Conservation (phyloP, 2,888 invertebrate genomes). For the Diplolepis rosae region DNA sequence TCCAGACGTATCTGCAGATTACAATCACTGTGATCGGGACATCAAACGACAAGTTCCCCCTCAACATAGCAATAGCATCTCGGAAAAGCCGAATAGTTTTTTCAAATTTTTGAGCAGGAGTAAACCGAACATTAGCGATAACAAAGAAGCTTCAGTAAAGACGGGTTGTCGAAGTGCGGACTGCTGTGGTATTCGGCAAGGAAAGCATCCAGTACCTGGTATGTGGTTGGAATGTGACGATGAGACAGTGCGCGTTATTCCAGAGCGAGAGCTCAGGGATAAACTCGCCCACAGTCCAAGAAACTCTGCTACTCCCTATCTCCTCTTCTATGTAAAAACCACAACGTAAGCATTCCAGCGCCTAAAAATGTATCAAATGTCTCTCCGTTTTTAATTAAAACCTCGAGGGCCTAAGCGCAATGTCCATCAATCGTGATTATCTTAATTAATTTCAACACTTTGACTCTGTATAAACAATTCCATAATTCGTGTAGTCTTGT, state of each 20-base stretch:
- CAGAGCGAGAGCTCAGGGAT: slow-evolving; percentile 85
- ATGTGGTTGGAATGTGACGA: slow-evolving; percentile 93
- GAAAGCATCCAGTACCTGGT: slow-evolving; percentile 66
- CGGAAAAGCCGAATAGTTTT: slow-evolving; percentile 42
- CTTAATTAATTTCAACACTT: neutral
- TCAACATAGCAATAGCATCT: slow-evolving; percentile 44
- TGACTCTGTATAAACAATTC: too few relatives aligned
- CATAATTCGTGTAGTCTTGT: too few relatives aligned
- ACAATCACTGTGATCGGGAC: slow-evolving; percentile 77
- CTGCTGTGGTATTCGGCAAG: slow-evolving; percentile 76
- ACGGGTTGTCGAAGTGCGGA: slow-evolving; percentile 76
- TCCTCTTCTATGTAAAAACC: slow-evolving; percentile 85
- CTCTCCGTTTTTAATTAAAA: slow-evolving; percentile 39
- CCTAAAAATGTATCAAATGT: slow-evolving; percentile 41
- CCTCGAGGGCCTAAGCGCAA: neutral
- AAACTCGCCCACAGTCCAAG: slow-evolving; percentile 83
- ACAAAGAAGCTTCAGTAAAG: slow-evolving; percentile 64
- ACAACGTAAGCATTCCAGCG: slow-evolving; percentile 56
- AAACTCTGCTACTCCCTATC: slow-evolving; percentile 89
- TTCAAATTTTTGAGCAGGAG: slow-evolving; percentile 61
- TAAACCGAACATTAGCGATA: slow-evolving; percentile 66
- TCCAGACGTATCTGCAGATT: slow-evolving; percentile 76
- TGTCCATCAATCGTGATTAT: neutral
- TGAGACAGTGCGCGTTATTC: slow-evolving; percentile 87
- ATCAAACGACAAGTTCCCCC: slow-evolving; percentile 38